Conservation (phyloP, 2,113 vertebrate genomes). For the Silurus glanis region DNA sequence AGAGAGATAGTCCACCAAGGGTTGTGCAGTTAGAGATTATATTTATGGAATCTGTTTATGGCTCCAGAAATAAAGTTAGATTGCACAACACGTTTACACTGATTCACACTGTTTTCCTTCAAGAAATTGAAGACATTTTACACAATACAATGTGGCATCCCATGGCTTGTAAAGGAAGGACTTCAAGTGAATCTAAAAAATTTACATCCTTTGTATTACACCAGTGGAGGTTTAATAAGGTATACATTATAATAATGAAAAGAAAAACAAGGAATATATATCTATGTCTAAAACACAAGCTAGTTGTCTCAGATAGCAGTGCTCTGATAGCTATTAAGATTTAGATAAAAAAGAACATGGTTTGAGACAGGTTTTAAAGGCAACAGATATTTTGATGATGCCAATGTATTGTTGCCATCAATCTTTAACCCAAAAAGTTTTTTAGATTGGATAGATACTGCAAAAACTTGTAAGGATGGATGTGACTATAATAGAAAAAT, state of each 20-base stretch:
- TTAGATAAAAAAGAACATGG: neutral
- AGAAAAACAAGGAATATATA: too few relatives aligned
- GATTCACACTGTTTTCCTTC: neutral
- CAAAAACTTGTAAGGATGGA: neutral
- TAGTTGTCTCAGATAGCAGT: neutral
- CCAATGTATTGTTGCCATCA: neutral
- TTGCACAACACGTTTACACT: neutral
- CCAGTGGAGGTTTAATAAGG: neutral
- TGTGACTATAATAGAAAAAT: neutral
- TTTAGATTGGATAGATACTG: neutral
- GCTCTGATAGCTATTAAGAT: neutral
- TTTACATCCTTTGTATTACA: neutral
- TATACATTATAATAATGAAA: neutral
- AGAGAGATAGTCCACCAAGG: neutral
- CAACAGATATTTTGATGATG: neutral
- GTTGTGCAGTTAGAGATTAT: neutral
- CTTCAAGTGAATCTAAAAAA: neutral
- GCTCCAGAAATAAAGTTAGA: neutral
- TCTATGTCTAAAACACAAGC: neutral
- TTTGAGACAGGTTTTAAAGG: neutral
- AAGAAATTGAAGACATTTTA: neutral
- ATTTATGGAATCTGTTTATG: neutral
- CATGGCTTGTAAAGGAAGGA: slow-evolving; percentile 11
- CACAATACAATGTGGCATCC: neutral
- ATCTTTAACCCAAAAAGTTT: neutral